Base-by-base conservation (phyloP, 2,888 invertebrate species). In the Scaptomyza cyrtandrae region DNA sequence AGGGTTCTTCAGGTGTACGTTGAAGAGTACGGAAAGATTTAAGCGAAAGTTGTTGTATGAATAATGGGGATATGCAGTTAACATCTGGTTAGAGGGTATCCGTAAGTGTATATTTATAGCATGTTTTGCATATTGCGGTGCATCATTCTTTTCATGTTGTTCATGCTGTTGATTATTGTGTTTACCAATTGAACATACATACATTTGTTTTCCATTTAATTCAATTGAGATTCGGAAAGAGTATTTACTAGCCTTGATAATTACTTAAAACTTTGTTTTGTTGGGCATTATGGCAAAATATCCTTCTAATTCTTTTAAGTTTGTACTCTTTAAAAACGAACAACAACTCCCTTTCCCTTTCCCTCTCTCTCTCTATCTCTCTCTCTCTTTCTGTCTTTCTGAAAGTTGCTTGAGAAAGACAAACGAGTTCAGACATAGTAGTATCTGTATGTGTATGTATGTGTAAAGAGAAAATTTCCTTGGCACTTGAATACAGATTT, bases 151-250 rank as follows among this genome's bases (percentile, higher is more conserved):
- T 31, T 31, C 31, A 48, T 35, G 9, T 41, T 50, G 39, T 31
- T 31, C 31, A 48, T 35, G 9, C 45, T 50, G 39, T 56, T 74
- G 70, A 74, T 74, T 74, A 54, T 69, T 65, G 48, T 74, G 65
- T 60, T 74, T 64, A 29, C 7, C 6, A 29, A 29, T 19, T 19
- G 2, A 19, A 19, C 19, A 19, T 24, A 24, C 24, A 24, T 24
- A 1, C 24, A 24, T 29, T 29, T 29, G 7, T 33, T 33, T 33
- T 33, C 33, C 6, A 33, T 33, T 33, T 14, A 14, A 57, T 43
- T 43, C 19, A 35, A 35, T 35, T 35, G 13, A 33, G 10, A 9
- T 9, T 31, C 9, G 7, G 9, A 6, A 7, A 33, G 10, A 33
- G 29, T 29, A 29, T 29, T 19, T 19, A 19, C 19, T 1, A 19